phyloP scores from a whole-genome alignment of 2,113 vertebrate genomes.

The Acanthochromis polyacanthus region DNA sequence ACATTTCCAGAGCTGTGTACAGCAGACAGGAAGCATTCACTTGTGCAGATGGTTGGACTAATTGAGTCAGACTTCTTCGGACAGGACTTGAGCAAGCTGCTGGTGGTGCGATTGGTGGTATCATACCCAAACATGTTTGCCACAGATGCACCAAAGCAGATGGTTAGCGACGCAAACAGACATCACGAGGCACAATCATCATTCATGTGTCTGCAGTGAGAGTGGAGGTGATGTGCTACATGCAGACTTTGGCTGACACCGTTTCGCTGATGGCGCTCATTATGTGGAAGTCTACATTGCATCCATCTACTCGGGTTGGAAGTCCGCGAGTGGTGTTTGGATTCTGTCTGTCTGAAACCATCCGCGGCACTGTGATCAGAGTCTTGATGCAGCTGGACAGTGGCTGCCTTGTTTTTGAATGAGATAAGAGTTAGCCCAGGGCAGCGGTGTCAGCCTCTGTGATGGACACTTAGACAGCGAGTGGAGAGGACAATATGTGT shows the following conservation, averaged over 20 bases:
- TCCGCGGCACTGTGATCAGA: constrained; percentile 7
- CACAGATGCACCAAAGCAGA: constrained; percentile 67
- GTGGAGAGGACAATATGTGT: not conserved
- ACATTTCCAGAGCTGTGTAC: constrained; percentile 29
- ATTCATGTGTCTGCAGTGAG: constrained; percentile 31
- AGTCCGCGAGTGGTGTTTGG: constrained; percentile 27
- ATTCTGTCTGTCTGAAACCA: constrained; percentile 33
- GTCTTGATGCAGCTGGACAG: constrained; percentile 39
- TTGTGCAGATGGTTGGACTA: constrained; percentile 70
- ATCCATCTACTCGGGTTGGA: constrained; percentile 4
- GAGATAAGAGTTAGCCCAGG: constrained; percentile 57
- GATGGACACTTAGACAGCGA: constrained; percentile 70
- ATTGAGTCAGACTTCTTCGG: constrained; percentile 65
- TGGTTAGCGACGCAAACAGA: constrained; percentile 60
- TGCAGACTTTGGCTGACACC: not conserved
- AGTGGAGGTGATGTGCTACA: constrained; percentile 29
- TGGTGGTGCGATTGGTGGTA: constrained; percentile 45
- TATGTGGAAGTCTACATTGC: not conserved
- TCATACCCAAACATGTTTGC: constrained; percentile 59
- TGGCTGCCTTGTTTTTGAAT: constrained; percentile 62
- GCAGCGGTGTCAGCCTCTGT: constrained; percentile 45
- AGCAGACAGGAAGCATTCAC: constrained; percentile 50
- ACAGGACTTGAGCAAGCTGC: constrained; percentile 42
- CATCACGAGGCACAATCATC: constrained; percentile 38
- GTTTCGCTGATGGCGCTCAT: constrained; percentile 18